Percentiles rank a stretch among this genome's conserved stretches.
Evolutionary conservation across 1,140 invertebrate genomes (phyloP).

Genomic region (Meloidogyne hapla): DNA sequence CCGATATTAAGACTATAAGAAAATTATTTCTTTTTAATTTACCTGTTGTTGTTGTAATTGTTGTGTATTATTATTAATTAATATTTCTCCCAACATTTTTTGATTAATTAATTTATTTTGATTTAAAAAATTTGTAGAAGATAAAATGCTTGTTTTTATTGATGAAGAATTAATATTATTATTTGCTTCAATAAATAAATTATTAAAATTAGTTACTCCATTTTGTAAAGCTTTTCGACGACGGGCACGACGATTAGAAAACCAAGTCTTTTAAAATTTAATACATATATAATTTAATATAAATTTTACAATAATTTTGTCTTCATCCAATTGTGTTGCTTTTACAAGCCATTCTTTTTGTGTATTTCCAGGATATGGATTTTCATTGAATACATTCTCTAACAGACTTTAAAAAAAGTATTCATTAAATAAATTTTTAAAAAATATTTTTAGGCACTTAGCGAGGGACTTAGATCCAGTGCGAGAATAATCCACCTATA

Average conservation of each 20-base stretch:
- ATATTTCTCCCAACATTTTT: background rate
- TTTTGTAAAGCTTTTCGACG: slow-evolving; percentile 29
- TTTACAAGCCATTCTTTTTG: slow-evolving; percentile 29
- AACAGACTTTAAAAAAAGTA: slow-evolving; percentile 9
- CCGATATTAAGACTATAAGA: too few relatives aligned
- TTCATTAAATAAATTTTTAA: background rate
- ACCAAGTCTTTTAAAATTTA: slow-evolving; percentile 28
- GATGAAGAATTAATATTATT: background rate
- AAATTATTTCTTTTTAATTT: too few relatives aligned
- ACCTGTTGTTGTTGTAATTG: background rate
- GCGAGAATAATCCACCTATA: too few relatives aligned
- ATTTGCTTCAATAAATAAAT: background rate
- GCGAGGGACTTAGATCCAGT: too few relatives aligned
- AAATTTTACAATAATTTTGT: slow-evolving; percentile 33
- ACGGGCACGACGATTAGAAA: slow-evolving; percentile 32
- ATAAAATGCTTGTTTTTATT: background rate
- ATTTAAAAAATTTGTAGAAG: background rate
- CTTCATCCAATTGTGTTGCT: slow-evolving; percentile 28
- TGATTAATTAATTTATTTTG: background rate
- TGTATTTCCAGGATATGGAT: slow-evolving; percentile 13
- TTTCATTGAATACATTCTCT: slow-evolving; percentile 1
- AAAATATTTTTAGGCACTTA: background rate
- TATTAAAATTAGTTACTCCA: background rate
- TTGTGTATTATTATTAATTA: background rate
- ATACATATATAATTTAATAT: background rate